These are phyloP conservation scores for Hypsopygia costalis DNA, from an alignment of 2,888 invertebrate genomes.

Conservation along the genomic window DNA sequence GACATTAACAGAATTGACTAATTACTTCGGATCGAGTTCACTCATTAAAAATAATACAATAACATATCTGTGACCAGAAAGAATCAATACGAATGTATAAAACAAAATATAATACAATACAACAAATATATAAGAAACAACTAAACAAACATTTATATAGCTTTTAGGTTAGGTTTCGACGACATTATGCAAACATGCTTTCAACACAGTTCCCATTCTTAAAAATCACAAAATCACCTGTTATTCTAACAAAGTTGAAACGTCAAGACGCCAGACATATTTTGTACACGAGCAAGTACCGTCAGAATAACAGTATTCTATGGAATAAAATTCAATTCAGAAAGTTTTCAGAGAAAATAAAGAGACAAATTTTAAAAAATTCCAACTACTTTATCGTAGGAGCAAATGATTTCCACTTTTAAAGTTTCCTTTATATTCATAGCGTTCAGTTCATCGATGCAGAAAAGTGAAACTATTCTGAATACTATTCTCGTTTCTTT, in stretches of 20 bases:
- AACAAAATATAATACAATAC: too few relatives aligned
- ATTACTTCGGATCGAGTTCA: too few relatives aligned
- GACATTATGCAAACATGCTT: too few relatives aligned
- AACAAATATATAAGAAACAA: too few relatives aligned
- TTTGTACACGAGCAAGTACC: neutral
- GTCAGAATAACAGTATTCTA: conserved; percentile 4
- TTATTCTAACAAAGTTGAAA: neutral
- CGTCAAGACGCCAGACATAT: conserved; percentile 4
- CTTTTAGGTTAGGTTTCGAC: too few relatives aligned
- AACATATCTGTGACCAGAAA: too few relatives aligned
- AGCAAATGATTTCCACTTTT: conserved; percentile 59
- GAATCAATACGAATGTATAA: too few relatives aligned
- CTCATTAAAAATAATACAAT: too few relatives aligned
- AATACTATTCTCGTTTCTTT: conserved; percentile 41
- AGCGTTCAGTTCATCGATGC: conserved; percentile 60
- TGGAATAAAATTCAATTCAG: neutral
- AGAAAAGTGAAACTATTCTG: conserved; percentile 74
- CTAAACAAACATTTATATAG: too few relatives aligned
- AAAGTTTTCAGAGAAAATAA: conserved; percentile 6
- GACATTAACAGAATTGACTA: too few relatives aligned
- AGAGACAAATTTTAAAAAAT: conserved; percentile 25
- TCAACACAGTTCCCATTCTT: neutral
- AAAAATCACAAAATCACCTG: neutral
- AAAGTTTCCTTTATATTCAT: conserved; percentile 64
- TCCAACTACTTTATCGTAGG: conserved; percentile 33